Conservation (phyloP, 2,888 invertebrate species). For the Habroteleia sp. region DNA sequence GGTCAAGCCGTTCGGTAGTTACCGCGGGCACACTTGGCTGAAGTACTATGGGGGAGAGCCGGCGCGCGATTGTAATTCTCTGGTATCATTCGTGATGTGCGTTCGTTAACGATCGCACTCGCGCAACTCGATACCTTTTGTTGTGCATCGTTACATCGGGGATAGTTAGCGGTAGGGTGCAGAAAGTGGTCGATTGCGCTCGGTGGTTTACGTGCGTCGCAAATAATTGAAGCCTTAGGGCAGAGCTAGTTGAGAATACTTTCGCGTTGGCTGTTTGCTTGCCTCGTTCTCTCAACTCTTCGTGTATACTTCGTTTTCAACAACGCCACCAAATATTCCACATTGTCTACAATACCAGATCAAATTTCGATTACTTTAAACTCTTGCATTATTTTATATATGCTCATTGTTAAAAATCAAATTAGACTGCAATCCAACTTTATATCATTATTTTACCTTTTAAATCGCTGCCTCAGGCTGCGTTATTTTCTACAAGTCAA, state of each 20-base stretch:
- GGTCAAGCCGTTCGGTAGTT: constrained; percentile 49
- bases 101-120: constrained; percentile 76
- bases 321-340: constrained; percentile 52
- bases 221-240: constrained; percentile 71
- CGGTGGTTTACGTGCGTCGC: constrained; percentile 68
- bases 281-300: constrained; percentile 28
- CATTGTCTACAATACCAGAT: constrained; percentile 43
- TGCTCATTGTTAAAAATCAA: too few relatives aligned
- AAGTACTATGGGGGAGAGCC: constrained; percentile 26
- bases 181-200: constrained; percentile 75
- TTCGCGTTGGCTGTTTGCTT: constrained; percentile 50
- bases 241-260: constrained; percentile 64
- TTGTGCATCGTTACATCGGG: constrained; percentile 75
- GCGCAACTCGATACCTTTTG: constrained; percentile 77
- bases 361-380: constrained; percentile 39
- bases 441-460: too few relatives aligned
- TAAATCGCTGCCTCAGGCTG: too few relatives aligned
- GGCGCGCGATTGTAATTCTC: constrained; percentile 64
- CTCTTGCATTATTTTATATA: constrained; percentile 25
- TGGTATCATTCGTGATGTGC: constrained; percentile 64
- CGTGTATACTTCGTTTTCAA: constrained; percentile 46
- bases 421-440: too few relatives aligned
- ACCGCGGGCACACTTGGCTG: constrained; percentile 43
- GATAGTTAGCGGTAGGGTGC: constrained; percentile 69
- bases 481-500: too few relatives aligned